Evolutionary conservation across 2,888 invertebrate genomes (phyloP), one percentile per base, ranked within the genome.

Genomic region (Thecocarcelia acutangulata): DNA sequence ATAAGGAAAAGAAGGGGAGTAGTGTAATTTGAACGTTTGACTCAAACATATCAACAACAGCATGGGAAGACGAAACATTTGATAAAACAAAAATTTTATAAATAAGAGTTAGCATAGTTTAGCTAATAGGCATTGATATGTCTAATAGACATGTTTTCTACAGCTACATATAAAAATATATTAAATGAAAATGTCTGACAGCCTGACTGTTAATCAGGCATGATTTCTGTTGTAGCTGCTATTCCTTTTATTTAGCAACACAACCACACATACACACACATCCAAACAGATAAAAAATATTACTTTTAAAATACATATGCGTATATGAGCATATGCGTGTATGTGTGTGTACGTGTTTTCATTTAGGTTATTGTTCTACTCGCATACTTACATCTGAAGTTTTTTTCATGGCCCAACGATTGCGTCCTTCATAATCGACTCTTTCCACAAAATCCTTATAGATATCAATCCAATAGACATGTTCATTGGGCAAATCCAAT

Each of bases 391-490:
- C 90, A 86, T 89, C 88, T 12, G 87, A 83, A 24, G 87, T 85
- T 80, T 90, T 90, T 73, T 88, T 90, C 80, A 91, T 85, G 8
- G 90, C 87, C 90, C 90, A 90, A 72, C 96, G 92, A 86, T 93
- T 92, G 15, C 90, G 91, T 11, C 96, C 96, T 87, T 94, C 92
- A 90, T 96, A 97, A 91, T 95, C 94, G 21, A 95, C 93, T 80
- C 95, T 92, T 91, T 96, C 96, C 5, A 97, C 93, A 86, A 93
- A 94, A 91, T 96, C 96, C 86, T 96, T 92, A 91, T 95, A 96
- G 8, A 94, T 93, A 90, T 97, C 97, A 70, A 94, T 94, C 96
- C 96, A 96, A 91, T 95, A 96, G 21, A 96, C 92, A 86, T 93
- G 92, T 86, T 93, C 92, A 64, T 93, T 93, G 44, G 95, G 93